Base-by-base conservation (phyloP, 2,113 vertebrate species). In the Hippocampus mohnikei region DNA sequence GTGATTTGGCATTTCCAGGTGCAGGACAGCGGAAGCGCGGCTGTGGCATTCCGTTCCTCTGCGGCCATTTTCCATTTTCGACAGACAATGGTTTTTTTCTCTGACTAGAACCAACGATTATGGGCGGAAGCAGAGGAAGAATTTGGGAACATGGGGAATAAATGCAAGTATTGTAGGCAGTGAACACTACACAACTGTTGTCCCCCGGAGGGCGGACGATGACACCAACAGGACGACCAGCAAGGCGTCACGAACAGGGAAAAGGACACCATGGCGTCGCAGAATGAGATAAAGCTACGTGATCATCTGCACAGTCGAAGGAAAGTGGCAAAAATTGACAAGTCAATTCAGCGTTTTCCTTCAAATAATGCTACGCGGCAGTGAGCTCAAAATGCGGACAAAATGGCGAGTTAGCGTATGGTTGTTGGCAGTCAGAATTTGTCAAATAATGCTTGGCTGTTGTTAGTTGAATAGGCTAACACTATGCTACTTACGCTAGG, bases 1-100 rank as follows among this genome's bases (percentile, higher is more conserved):
- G 37, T 7, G 8, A 13, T 64, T 25, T 44, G 62, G 62, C 62
- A 64, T 44, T 64, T 42, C 37, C 37, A 8, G 60, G 37, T 3
- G 21, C 21, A 13, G 6, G 13, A 44, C 41, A 44, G 63, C 25
- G 5, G 63, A 44, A 27, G 41, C 63, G 9, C 63, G 69, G 53
- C 68, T 37, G 29, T 12, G 27, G 27, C 50, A 52, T 69, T 37
- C 68, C 78, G 80, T 81, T 83, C 75, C 68, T 81, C 78, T 78
- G 23, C 20, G 66, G 70, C 75, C 69, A 84, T 83, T 64, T 81
- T 67, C 71, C 73, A 73, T 55, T 79, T 76, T 67, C 62, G 75
- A 85, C 77, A 84, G 67, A 86, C 75, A 73, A 67, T 77, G 37
- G 66, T 81, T 61, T 77, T 74, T 75, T 77, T 63, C 71, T 40